Evolutionary conservation across 2,113 vertebrate species (phyloP), one percentile per base, ranked within the genome.

Genomic region (Coregonus clupeaformis): DNA sequence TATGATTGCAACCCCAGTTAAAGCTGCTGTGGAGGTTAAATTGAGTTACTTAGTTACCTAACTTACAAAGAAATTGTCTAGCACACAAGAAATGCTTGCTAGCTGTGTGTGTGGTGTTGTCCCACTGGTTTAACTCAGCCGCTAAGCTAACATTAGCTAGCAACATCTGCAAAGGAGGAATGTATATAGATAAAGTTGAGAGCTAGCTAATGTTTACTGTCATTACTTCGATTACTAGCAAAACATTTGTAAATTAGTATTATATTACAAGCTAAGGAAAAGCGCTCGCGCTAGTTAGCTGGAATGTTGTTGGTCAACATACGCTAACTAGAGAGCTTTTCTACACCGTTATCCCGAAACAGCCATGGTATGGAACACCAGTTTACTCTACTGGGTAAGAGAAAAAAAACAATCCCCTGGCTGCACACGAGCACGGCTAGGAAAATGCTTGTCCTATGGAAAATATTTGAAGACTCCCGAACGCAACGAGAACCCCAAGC

Each of bases 31-130:
- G 49, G 16, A 18, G 16, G 49, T 52, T 9, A 11, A 12, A 42
- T 42, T 18, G 5, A 83, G 74, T 63, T 71, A 63, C 64, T 65
- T 22, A 69, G 87, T 63, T 70, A 64, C 62, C 85, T 84, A 84
- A 14, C 68, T 30, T 30, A 25, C 12, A 65, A 65, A 16, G 4
- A 4, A 18, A 16, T 18, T 52, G 49, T 14, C 49, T 4, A 52
- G 14, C 12, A 65, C 24, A 27, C 16, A 25, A 65, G 13, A 14
- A 18, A 25, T 65, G 25, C 11, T 65, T 16, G 22, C 24, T 9
- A 30, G 25, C 63, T 65, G 63, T n/a, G n/a, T n/a, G 65, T 64
- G 24, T 13, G 62, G 62, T 29, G 9, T 36, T 42, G 36, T 16
- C 25, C 36, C 27, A 29, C 7, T 25, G 24, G 49, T 52, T 18